A percentile compares a stretch with the other conserved stretches of the same genome.
These are phyloP conservation scores for Vimba vimba DNA, from an alignment of 2,113 vertebrate species.

Conservation along the genomic window DNA sequence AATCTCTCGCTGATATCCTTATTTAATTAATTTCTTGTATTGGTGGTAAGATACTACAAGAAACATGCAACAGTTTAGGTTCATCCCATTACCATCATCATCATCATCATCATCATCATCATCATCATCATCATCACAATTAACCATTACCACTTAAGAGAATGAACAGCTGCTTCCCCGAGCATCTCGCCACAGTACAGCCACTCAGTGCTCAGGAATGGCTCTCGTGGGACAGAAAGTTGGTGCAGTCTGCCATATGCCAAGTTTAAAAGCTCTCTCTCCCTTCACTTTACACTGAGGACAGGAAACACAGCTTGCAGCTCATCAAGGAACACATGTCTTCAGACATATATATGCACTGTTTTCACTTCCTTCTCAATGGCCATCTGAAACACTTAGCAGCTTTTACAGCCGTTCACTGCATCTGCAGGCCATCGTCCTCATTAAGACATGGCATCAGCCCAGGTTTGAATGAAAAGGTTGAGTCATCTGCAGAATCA, in stretches of 20 bases:
- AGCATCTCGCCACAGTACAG: background rate
- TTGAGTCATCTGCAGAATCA: constrained; percentile 1
- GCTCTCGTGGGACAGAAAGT: constrained; percentile 45
- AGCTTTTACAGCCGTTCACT: constrained; percentile 31
- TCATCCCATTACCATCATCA: constrained; percentile 38
- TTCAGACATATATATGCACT: constrained; percentile 38
- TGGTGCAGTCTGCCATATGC: constrained; percentile 68
- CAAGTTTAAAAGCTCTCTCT: constrained; percentile 64
- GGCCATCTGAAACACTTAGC: constrained; percentile 41
- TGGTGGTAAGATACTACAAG: background rate
- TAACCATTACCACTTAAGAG: constrained; percentile 58
- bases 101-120: constrained; percentile 55
- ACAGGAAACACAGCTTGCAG: constrained; percentile 58
- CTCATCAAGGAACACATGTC: constrained; percentile 71
- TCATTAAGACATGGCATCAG: constrained; percentile 41
- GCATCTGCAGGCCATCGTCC: constrained; percentile 16
- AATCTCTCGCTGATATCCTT: background rate
- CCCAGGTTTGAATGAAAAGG: constrained; percentile 46
- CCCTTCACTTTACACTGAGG: constrained; percentile 60
- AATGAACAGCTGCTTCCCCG: constrained; percentile 70
- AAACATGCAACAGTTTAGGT: constrained; percentile 9
- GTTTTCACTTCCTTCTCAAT: constrained; percentile 21
- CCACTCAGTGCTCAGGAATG: constrained; percentile 25
- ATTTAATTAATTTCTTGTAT: background rate
- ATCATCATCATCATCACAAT: constrained; percentile 58